Conservation (phyloP, 2,888 invertebrate species). For the Apodemia mormo region DNA sequence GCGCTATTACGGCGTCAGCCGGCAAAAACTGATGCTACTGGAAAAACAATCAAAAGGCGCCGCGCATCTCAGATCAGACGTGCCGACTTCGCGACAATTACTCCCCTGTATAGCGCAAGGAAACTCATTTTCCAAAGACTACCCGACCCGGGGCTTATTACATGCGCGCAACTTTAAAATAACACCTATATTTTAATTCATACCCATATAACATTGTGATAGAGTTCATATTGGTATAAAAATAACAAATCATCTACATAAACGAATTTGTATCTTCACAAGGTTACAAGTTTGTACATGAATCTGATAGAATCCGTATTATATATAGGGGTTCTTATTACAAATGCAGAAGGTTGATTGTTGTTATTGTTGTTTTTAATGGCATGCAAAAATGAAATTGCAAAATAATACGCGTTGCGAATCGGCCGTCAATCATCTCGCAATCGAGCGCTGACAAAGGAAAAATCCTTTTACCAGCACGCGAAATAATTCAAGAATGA, state of each 20-base stretch:
- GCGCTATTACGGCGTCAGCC: constrained; percentile 50
- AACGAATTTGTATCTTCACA: constrained; percentile 38
- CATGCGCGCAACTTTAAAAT: constrained; percentile 45
- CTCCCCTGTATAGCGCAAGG: constrained; percentile 57
- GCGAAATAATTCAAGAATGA: constrained; percentile 63
- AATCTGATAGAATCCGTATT: constrained; percentile 27
- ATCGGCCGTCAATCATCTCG: constrained; percentile 75
- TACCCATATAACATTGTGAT: constrained; percentile 23
- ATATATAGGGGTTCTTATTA: constrained; percentile 26
- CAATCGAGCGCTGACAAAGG: constrained; percentile 73
- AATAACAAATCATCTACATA: constrained; percentile 6
- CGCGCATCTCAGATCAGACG: constrained; percentile 63
- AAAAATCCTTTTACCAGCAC: constrained; percentile 71
- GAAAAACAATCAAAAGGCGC: constrained; percentile 79
- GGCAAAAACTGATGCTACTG: constrained; percentile 54
- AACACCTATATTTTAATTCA: not conserved
- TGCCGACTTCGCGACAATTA: constrained; percentile 64
- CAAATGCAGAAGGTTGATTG: constrained; percentile 33
- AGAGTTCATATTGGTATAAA: constrained; percentile 40
- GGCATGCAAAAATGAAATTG: constrained; percentile 33
- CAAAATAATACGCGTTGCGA: constrained; percentile 65
- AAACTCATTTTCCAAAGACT: constrained; percentile 79
- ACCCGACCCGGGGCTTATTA: constrained; percentile 74
- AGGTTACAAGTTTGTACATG: constrained; percentile 38
- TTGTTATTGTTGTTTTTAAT: constrained; percentile 21